Base-by-base conservation (phyloP, 2,797 vertebrate genomes). In the Gila robusta region DNA sequence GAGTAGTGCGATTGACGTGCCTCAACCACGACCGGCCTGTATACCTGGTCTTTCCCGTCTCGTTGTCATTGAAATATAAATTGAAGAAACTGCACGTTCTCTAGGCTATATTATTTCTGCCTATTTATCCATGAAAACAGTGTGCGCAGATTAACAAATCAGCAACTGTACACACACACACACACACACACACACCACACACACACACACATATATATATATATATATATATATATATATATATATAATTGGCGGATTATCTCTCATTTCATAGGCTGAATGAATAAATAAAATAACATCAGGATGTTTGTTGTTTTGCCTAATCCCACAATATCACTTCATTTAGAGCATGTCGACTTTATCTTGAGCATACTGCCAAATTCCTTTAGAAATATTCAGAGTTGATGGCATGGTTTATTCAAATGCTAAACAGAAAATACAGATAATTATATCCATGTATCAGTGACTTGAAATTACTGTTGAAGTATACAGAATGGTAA, bases 271-370 rank as follows among this genome's bases (percentile, higher is more conserved):
- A 41, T 9, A 44, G 59, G 32, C 35, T n/a, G n/a, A 54, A 74
- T 23, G 7, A 19, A 73, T 39, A 79, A 66, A 76, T 54, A 7
- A n/a, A 82, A n/a, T 16, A 67, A 82, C 47, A 54, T 21, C 37
- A 59, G 11, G 41, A 21, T 83, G 23, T 26, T 92, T 93, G 89
- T 90, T 79, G 82, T 92, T 91, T 90, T 83, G 89, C 87, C 88
- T 94, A 95, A 95, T 95, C 94, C 94, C 47, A 86, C 92, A 89
- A 94, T 92, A 91, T 92, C 91, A 93, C 89, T 90, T 67, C 2
- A 80, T 89, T 91, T 87, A 94, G 91, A 93, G 94, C 94, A 93
- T 92, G 91, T 86, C 59, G 49, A 76, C 3, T 74, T 81, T 87
- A 71, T 64, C 6, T 54, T 39, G 37, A 77, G 14, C 44, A 44